Conservation (phyloP, 1,140 invertebrate species). For the Antheraea pernyi region DNA sequence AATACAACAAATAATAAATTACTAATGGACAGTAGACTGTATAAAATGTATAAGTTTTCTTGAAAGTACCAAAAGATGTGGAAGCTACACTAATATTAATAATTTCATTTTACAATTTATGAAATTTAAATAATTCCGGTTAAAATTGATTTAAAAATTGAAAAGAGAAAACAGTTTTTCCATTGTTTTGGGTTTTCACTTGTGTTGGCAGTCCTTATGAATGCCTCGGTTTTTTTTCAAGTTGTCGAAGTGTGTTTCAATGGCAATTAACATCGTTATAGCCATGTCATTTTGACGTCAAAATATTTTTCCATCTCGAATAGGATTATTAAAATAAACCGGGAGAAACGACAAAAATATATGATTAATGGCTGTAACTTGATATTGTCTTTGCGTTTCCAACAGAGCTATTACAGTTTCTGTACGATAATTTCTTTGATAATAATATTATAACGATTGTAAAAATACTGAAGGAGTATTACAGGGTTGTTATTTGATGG, state of each 20-base stretch:
- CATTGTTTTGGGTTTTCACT: not conserved
- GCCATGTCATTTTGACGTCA: not conserved
- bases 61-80: too few relatives aligned
- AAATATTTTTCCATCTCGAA: constrained; percentile 3
- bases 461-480: not conserved
- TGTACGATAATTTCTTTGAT: not conserved
- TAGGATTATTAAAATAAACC: not conserved
- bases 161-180: too few relatives aligned
- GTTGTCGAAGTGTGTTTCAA: not conserved
- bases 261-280: not conserved
- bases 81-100: too few relatives aligned
- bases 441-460: not conserved
- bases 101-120: too few relatives aligned
- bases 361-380: not conserved
- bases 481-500: not conserved
- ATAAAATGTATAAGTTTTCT: too few relatives aligned
- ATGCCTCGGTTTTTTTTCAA: not conserved
- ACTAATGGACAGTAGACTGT: too few relatives aligned
- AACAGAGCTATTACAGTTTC: not conserved
- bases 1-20: too few relatives aligned
- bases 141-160: too few relatives aligned
- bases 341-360: not conserved
- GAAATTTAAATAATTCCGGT: too few relatives aligned
- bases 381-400: not conserved
- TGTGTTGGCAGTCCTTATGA: too few relatives aligned